Conservation (phyloP, 1,140 invertebrate species). For the Saccostrea glomerata region DNA sequence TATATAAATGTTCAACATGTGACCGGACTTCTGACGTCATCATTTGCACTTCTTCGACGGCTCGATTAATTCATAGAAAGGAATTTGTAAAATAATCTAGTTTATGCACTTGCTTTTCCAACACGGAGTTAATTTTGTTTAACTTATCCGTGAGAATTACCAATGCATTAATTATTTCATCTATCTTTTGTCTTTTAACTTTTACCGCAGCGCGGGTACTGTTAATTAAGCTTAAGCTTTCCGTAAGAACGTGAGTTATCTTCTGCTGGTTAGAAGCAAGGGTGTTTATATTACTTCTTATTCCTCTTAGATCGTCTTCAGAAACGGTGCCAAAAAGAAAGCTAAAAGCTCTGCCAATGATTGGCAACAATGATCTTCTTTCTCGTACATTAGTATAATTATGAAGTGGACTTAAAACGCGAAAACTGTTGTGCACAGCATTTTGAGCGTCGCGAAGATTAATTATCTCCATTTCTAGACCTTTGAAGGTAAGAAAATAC, state of each 20-base stretch:
- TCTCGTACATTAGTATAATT: not conserved
- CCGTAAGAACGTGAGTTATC: conserved; percentile 42
- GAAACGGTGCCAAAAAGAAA: conserved; percentile 53
- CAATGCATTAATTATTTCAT: conserved; percentile 37
- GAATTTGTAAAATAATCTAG: conserved; percentile 36
- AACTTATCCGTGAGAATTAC: not conserved
- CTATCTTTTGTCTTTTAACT: conserved; percentile 17
- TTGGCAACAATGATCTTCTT: conserved; percentile 35
- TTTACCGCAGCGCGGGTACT: conserved; percentile 8
- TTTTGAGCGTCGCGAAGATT: too few species aligned
- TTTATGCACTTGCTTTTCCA: too few species aligned
- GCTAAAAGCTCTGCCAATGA: conserved; percentile 38
- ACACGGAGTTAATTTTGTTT: not conserved
- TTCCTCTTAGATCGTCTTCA: conserved; percentile 29
- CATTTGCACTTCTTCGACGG: conserved; percentile 3
- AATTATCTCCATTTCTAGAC: too few species aligned
- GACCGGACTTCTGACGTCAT: too few species aligned
- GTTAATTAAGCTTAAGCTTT: conserved; percentile 47
- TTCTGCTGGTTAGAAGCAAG: conserved; percentile 44
- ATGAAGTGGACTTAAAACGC: not conserved
- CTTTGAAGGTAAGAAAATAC: not conserved
- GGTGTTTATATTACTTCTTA: conserved; percentile 35
- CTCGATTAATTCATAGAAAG: conserved; percentile 23
- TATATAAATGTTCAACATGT: too few species aligned
- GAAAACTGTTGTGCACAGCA: not conserved